Conservation (phyloP, 2,888 invertebrate species). For the Furcula furcula region DNA sequence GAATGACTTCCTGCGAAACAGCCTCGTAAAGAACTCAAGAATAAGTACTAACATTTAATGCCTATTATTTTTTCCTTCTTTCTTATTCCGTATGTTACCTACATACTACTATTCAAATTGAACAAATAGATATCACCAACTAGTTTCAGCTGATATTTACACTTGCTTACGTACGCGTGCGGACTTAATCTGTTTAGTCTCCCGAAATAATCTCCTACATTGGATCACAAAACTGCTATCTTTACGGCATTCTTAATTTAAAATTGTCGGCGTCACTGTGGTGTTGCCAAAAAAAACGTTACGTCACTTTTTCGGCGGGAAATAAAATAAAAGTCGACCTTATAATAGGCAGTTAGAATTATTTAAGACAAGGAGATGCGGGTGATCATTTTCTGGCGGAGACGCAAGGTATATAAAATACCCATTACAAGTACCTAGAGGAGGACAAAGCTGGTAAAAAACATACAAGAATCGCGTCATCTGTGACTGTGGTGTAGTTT, state of each 20-base stretch:
- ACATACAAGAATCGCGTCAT: no score
- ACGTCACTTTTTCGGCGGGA: conserved; percentile 10
- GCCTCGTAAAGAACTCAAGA: no score
- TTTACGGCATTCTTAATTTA: conserved; percentile 35
- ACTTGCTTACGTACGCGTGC: conserved; percentile 23
- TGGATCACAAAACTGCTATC: conserved; percentile 46
- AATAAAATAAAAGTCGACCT: background rate
- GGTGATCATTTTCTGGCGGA: conserved; percentile 1
- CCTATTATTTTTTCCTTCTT: no score
- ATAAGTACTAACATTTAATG: no score
- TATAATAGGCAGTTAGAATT: background rate
- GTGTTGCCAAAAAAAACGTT: conserved; percentile 9
- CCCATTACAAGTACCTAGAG: no score
- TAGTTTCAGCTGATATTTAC: conserved; percentile 13
- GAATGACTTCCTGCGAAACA: no score
- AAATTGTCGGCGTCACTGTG: conserved; percentile 13
- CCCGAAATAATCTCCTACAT: conserved; percentile 53
- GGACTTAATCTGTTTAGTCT: conserved; percentile 44
- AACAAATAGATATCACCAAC: background rate
- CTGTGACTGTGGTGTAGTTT: no score
- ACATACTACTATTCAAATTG: background rate
- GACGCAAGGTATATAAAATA: no score
- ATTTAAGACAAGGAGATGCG: conserved; percentile 1
- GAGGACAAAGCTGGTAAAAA: no score
- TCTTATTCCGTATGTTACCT: no score